Evolutionary conservation across 2,888 invertebrate genomes (phyloP).

Genomic region (Drosophila affinis): DNA sequence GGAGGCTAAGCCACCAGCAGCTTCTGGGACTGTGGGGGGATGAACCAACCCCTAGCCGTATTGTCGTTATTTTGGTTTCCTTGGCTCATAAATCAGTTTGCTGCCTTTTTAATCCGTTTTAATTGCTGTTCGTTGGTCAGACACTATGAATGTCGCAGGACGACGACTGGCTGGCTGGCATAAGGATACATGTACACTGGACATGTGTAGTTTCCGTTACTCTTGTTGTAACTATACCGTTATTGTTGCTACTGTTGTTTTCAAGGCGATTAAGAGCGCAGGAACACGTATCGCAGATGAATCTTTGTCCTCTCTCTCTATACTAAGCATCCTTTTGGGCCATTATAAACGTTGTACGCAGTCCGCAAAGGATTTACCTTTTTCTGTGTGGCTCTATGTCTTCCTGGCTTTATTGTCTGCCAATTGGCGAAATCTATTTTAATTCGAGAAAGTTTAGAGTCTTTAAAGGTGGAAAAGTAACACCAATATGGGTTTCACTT

Average conservation of each 20-base stretch:
- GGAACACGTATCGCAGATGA: slow-evolving; percentile 42
- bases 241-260: slow-evolving; percentile 50
- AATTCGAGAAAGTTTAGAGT: not conserved
- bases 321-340: slow-evolving; percentile 58
- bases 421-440: not conserved
- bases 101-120: slow-evolving; percentile 80
- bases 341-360: slow-evolving; percentile 73
- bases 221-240: slow-evolving; percentile 42
- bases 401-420: not conserved
- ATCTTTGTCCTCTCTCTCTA: slow-evolving; percentile 32
- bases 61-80: slow-evolving; percentile 81
- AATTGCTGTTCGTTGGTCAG: slow-evolving; percentile 79
- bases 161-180: slow-evolving; percentile 43
- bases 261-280: slow-evolving; percentile 67
- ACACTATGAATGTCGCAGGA: slow-evolving; percentile 75
- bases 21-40: not conserved
- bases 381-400: slow-evolving; percentile 5
- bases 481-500: too few relatives aligned
- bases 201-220: slow-evolving; percentile 20
- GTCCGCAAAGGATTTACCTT: slow-evolving; percentile 48
- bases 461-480: not conserved
- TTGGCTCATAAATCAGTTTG: slow-evolving; percentile 81
- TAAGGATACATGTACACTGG: slow-evolving; percentile 23
- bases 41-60: slow-evolving; percentile 46
- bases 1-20: slow-evolving; percentile 43